Base-by-base conservation (phyloP, 2,888 invertebrate genomes). In the Melanchra persicariae region DNA sequence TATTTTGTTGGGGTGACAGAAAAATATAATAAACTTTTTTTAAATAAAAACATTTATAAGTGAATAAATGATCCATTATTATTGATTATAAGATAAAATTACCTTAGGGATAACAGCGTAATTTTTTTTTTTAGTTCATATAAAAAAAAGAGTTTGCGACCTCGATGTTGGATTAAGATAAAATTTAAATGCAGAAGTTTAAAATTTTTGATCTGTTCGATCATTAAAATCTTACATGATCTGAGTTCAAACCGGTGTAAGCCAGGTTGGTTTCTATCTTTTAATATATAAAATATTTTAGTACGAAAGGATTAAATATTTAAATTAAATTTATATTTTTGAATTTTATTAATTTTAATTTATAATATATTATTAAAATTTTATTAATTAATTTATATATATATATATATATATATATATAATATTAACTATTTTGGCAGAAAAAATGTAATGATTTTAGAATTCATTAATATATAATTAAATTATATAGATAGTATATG, bases 151-250 rank as follows among this genome's bases (percentile, higher is more conserved):
- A 96, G 97, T 96, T 98, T 98, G 97, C 97, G 97, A 98, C 98
- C 98, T 98, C 98, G 98, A 98, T 98, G 98, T 98, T 98, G 98
- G 97, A 98, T 98, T 98, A 98, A 97, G 96, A 96, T 96, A 95
- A 96, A 96, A 94, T 95, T 96, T 96, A 95, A 96, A 96, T 96
- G 97, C 90, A 97, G 97, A 93, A 94, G 96, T 96, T 97, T 95
- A 96, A 96, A 94, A 93, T 95, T 97, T 87, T 97, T 96, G 96
- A 97, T 97, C 97, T 98, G 97, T 98, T 98, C 97, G 97, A 97
- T 97, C 96, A 97, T 97, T 97, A 96, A 97, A 97, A 96, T 97
- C 96, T 97, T 97, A 98, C 97, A 97, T 98, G 97, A 98, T 98
- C 97, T 98, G 98, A 98, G 98, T 98, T 98, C 97, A 98, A 96